Evolutionary conservation across 2,888 invertebrate species (phyloP).

Genomic region (Gasteruption jaculator): DNA sequence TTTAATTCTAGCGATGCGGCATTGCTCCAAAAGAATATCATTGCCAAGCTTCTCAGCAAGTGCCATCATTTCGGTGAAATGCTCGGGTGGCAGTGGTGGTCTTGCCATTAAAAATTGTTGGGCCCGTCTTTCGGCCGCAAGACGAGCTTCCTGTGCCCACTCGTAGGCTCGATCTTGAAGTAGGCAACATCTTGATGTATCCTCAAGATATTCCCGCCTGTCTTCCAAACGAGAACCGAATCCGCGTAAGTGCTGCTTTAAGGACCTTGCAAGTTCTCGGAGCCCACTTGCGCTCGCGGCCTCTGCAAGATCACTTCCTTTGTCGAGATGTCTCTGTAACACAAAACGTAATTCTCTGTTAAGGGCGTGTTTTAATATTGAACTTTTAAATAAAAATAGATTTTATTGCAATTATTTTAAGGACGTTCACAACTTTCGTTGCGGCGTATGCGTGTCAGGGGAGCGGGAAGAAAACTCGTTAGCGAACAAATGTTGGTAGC

Average conservation of each 20-base stretch:
- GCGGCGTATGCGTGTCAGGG: too few relatives aligned
- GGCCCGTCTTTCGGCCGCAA: conserved; percentile 53
- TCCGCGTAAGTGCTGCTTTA: conserved; percentile 65
- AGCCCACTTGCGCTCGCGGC: conserved; percentile 62
- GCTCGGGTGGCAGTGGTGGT: conserved; percentile 57
- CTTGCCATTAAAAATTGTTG: conserved; percentile 57
- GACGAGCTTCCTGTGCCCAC: conserved; percentile 60
- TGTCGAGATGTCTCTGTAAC: conserved; percentile 73
- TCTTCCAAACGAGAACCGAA: conserved; percentile 71
- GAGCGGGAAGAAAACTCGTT: too few relatives aligned
- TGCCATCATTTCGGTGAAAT: conserved; percentile 64
- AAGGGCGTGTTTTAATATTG: neutral
- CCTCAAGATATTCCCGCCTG: conserved; percentile 70
- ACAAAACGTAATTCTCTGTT: too few relatives aligned
- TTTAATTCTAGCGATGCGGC: conserved; percentile 54
- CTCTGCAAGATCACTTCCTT: conserved; percentile 71
- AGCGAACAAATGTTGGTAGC: too few relatives aligned
- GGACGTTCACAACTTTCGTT: too few relatives aligned
- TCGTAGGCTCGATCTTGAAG: conserved; percentile 63
- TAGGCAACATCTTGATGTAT: conserved; percentile 69
- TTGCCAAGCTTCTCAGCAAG: conserved; percentile 68
- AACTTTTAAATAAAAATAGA: neutral
- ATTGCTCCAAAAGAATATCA: conserved; percentile 68
- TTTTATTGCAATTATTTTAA: too few relatives aligned
- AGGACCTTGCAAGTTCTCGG: conserved; percentile 62